phyloP scores from a whole-genome alignment of 2,113 vertebrate genomes.

The Urocynchramus pylzowi region DNA sequence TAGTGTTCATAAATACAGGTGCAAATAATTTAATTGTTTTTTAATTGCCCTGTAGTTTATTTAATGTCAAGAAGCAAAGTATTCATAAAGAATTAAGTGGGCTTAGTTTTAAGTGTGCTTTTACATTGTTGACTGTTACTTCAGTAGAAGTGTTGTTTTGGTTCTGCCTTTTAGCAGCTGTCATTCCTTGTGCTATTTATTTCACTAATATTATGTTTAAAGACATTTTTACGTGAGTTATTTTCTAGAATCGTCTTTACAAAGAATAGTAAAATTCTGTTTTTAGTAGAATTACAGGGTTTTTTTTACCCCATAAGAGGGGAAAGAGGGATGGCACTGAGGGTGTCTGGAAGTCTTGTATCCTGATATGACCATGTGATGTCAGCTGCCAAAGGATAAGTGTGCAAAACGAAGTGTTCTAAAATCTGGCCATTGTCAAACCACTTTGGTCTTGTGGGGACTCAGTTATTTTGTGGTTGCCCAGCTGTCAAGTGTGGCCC shows the following conservation, averaged over 20 bases:
- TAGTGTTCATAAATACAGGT: fast-evolving
- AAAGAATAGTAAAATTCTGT: not conserved
- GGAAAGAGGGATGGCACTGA: not conserved
- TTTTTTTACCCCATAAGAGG: not conserved
- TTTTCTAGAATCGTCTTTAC: not conserved
- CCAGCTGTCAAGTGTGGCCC: not conserved
- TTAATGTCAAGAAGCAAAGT: not conserved
- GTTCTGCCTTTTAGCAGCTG: not conserved
- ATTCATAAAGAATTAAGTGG: not conserved
- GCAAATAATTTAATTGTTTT: not conserved
- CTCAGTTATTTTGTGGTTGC: fast-evolving
- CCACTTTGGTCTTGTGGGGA: not conserved
- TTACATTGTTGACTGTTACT: not conserved
- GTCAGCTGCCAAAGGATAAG: not conserved
- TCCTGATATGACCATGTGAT: not conserved
- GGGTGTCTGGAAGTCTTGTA: not conserved
- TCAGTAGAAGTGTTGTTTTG: not conserved
- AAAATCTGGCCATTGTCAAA: not conserved
- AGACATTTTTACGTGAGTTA: not conserved
- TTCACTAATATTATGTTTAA: not conserved
- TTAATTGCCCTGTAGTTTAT: not conserved
- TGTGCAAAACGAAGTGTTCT: not conserved
- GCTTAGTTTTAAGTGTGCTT: not conserved
- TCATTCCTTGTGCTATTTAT: not conserved
- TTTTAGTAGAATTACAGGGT: not conserved